Conservation (phyloP, 2,888 invertebrate species). For the Ectemnius cavifrons region DNA sequence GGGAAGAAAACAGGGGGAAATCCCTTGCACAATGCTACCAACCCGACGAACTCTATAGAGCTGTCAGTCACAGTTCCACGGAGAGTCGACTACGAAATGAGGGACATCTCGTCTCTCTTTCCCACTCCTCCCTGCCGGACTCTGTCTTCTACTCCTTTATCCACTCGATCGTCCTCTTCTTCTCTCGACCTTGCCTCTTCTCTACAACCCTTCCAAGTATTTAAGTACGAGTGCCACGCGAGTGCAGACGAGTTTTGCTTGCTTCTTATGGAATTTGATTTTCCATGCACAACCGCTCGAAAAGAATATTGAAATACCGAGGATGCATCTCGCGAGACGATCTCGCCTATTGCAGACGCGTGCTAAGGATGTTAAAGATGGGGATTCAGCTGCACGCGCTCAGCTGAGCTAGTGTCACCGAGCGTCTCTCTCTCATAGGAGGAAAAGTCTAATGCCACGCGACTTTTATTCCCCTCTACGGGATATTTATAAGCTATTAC, state of each 20-base stretch:
- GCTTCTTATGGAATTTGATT: conserved; percentile 61
- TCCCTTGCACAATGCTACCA: conserved; percentile 72
- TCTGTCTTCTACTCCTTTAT: conserved; percentile 30
- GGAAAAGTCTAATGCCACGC: neutral
- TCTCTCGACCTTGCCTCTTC: conserved; percentile 16
- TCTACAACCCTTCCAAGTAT: conserved; percentile 14
- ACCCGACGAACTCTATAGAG: conserved; percentile 75
- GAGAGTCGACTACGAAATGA: conserved; percentile 59
- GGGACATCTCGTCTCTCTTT: conserved; percentile 49
- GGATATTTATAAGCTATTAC: conserved; percentile 7
- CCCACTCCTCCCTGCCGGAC: conserved; percentile 35
- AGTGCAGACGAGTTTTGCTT: neutral
- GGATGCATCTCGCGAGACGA: conserved; percentile 32
- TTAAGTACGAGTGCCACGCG: conserved; percentile 47
- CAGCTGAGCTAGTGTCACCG: too few relatives aligned
- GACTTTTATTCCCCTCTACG: conserved; percentile 2
- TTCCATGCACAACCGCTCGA: conserved; percentile 60
- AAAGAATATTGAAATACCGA: conserved; percentile 59
- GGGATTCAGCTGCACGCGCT: too few relatives aligned
- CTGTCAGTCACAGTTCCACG: conserved; percentile 71
- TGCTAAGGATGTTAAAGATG: too few relatives aligned
- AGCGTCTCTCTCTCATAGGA: neutral
- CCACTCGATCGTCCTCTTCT: conserved; percentile 16
- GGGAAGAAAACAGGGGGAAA: conserved; percentile 43
- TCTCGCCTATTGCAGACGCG: too few relatives aligned